Base-by-base conservation (phyloP, 1,140 invertebrate species). In the Amphibalanus amphitrite region DNA sequence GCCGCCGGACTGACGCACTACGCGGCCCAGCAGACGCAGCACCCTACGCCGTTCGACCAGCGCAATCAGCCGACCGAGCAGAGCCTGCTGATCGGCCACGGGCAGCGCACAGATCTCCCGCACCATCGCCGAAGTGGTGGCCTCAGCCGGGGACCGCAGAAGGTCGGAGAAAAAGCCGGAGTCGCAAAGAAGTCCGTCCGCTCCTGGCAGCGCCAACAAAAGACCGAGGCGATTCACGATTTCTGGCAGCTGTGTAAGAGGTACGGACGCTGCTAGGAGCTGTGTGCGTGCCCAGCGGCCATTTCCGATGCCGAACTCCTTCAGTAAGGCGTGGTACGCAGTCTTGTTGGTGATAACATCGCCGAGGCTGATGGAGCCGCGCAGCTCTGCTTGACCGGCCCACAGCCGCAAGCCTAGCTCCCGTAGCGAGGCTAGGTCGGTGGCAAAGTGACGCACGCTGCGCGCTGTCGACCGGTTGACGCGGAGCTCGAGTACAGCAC, bases 371-470 rank as follows among this genome's bases (percentile, higher is more conserved):
- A 59, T 23, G 47, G 47, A 59, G 47, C 47, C 47, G 47, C 47
- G 47, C 47, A 59, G 47, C 13, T 1, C 47, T 1, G 47, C 47
- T 20, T 59, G 13, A 20, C 47, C 13, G 47, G 10, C 13, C 10
- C 13, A 13, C 47, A 59, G 47, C 17, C 3, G 47, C 47, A 13
- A 3, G 47, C 47, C 20, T 1, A 59, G 47, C 13, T 20, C 10
- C 1, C 17, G 13, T 20, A 59, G 47, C 38, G 71, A 6, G 70
- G 77, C 72, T 26, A 75, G 69, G 25, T 76, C 74, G 13, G 75
- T 74, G 70, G 77, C 77, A 13, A 73, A 70, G 67, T 29, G 73
- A 72, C 67, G 69, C 33, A 72, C 29, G 29, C 40, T 26, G 29
- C 26, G 38, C n/a, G 64, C 67, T 28, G 17, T 68, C 70, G 67